A percentile compares a stretch with the other conserved stretches of the same genome.
Evolutionary conservation across 2,113 vertebrate genomes (phyloP).

Genomic region (Coptodon bakossiorum): DNA sequence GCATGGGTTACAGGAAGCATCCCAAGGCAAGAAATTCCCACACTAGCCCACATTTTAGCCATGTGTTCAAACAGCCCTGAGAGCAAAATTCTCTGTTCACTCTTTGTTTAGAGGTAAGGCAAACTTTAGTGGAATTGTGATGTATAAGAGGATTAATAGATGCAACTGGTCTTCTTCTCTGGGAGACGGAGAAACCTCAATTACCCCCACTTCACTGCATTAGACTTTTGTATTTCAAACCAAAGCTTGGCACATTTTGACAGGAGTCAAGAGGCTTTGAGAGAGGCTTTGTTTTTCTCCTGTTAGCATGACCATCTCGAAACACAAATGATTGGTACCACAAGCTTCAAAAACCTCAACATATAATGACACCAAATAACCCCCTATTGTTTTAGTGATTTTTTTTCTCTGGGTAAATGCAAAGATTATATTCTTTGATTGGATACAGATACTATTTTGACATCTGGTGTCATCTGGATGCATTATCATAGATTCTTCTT

Average conservation of each 20-base stretch:
- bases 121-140: neutral
- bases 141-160: neutral
- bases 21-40: neutral
- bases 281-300: neutral
- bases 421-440: neutral
- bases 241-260: neutral
- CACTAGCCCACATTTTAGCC: neutral
- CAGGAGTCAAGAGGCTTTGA: neutral
- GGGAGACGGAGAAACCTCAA: neutral
- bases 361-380: neutral
- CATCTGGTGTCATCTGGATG: neutral
- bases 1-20: neutral
- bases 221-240: neutral
- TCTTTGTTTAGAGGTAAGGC: neutral
- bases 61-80: neutral
- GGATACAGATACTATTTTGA: neutral
- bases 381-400: too few relatives aligned
- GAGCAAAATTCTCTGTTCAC: neutral
- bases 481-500: neutral
- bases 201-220: neutral
- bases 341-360: neutral
- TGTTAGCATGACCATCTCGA: neutral
- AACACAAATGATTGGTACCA: neutral
- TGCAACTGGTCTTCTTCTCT: neutral
- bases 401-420: neutral